These are phyloP conservation scores for Opisthograptis luteolata DNA, from an alignment of 2,888 invertebrate genomes.

Conservation along the genomic window DNA sequence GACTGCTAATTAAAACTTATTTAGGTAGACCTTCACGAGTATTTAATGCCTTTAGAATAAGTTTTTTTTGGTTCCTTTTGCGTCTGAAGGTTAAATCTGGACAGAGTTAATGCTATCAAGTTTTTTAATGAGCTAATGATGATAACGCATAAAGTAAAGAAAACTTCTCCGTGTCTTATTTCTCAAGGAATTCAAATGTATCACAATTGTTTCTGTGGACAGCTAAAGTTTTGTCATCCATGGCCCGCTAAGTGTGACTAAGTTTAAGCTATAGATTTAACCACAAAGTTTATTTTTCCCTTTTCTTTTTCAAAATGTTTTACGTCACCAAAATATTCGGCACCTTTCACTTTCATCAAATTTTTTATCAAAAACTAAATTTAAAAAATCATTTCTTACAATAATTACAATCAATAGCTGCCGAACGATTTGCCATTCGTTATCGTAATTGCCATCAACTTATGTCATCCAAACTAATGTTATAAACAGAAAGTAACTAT, in stretches of 20 bases:
- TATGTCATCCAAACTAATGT: too few relatives aligned
- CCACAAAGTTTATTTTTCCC: too few relatives aligned
- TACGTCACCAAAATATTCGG: too few relatives aligned
- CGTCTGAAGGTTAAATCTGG: slow-evolving; percentile 19
- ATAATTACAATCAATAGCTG: slow-evolving; percentile 1
- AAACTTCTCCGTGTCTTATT: too few relatives aligned
- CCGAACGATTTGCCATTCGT: slow-evolving; percentile 4
- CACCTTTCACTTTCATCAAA: too few relatives aligned
- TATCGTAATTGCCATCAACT: slow-evolving; percentile 21
- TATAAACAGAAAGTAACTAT: too few relatives aligned
- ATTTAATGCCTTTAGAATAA: slow-evolving; percentile 13
- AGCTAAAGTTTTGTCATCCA: too few relatives aligned
- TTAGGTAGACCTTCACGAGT: slow-evolving; percentile 22
- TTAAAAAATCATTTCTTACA: neutral
- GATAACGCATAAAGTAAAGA: neutral
- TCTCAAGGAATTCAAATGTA: too few relatives aligned
- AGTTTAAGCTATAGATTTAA: too few relatives aligned
- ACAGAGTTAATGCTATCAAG: neutral
- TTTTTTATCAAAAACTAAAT: neutral
- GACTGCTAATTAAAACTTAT: slow-evolving; percentile 30
- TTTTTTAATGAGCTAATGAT: slow-evolving; percentile 6
- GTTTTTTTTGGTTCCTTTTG: slow-evolving; percentile 9
- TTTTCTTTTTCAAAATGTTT: too few relatives aligned
- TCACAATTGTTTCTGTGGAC: too few relatives aligned
- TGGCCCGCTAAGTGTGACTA: too few relatives aligned